Conservation (phyloP, 2,888 invertebrate genomes). For the Pterostichus madidus region DNA sequence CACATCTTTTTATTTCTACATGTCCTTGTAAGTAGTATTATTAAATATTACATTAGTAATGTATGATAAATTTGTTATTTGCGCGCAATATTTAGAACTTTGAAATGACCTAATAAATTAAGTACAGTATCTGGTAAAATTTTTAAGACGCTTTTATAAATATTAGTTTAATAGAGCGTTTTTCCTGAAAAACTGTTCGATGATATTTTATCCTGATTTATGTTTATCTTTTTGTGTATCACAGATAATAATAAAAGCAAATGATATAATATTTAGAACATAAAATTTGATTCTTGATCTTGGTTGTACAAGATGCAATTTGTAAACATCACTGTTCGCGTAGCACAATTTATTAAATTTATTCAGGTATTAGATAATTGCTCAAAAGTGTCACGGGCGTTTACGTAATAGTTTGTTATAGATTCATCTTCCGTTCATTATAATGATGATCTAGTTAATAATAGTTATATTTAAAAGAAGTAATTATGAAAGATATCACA, state of each 20-base stretch:
- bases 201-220: not conserved
- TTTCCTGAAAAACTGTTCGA: not conserved
- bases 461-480: conserved; percentile 9
- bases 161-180: not conserved
- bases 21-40: not conserved
- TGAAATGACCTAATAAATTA: conserved; percentile 29
- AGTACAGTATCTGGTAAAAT: conserved; percentile 19
- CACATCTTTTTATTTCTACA: conserved; percentile 12
- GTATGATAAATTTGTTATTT: not conserved
- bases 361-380: conserved; percentile 24
- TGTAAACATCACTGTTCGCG: conserved; percentile 19
- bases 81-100: not conserved
- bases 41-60: not conserved
- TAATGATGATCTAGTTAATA: conserved; percentile 1
- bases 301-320: conserved; percentile 11
- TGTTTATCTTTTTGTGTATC: not conserved
- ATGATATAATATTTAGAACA: not conserved
- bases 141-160: not conserved
- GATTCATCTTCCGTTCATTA: not conserved
- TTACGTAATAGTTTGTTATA: conserved; percentile 13
- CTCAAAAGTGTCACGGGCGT: not conserved
- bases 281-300: not conserved
- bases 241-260: not conserved
- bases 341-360: conserved; percentile 17
- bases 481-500: conserved; percentile 51